phyloP scores from a whole-genome alignment of 2,113 vertebrate genomes.

The Edolisoma coerulescens region DNA sequence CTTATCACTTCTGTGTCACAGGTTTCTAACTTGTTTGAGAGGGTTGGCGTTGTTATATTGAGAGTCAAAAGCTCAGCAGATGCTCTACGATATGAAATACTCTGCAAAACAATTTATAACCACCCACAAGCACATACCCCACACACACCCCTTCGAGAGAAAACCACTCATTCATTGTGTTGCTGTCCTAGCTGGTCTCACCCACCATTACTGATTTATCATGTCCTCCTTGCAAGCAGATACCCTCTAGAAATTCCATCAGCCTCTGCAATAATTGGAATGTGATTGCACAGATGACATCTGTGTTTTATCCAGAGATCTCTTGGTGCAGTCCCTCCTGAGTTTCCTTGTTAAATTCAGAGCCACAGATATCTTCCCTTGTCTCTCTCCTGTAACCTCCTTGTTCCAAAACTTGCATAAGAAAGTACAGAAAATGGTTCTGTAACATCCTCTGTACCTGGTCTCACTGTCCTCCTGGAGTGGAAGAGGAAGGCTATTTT shows the following conservation, averaged over 20 bases:
- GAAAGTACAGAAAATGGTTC: not conserved
- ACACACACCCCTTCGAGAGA: rapidly evolving
- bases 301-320: not conserved
- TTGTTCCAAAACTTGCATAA: not conserved
- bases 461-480: not conserved
- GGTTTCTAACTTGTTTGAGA: not conserved
- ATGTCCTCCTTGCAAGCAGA: not conserved
- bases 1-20: not conserved
- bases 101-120: not conserved
- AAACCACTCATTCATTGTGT: not conserved
- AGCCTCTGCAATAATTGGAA: not conserved
- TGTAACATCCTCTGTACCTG: not conserved
- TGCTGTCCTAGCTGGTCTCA: not conserved
- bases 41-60: not conserved
- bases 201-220: not conserved
- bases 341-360: not conserved
- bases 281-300: not conserved
- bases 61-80: not conserved
- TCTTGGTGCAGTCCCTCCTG: not conserved
- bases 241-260: not conserved
- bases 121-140: not conserved
- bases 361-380: not conserved
- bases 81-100: not conserved
- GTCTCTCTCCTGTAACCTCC: not conserved
- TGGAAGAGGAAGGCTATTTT: not conserved